These are phyloP conservation scores for Orycteropus afer DNA, from an alignment of 2,113 vertebrate species.

Conservation along the genomic window DNA sequence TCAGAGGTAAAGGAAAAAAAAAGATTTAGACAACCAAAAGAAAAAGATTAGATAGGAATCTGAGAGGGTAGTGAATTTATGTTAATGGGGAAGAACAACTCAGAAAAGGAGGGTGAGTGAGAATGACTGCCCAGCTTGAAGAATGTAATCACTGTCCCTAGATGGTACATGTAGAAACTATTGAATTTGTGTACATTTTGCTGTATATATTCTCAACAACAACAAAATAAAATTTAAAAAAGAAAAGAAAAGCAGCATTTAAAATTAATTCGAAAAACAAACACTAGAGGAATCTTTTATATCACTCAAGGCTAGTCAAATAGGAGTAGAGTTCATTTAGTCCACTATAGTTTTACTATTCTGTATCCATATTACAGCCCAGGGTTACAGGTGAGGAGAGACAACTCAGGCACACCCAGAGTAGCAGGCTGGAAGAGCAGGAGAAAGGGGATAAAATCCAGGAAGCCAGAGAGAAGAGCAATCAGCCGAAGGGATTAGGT, in stretches of 20 bases:
- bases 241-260: slow-evolving; percentile 7
- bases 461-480: too few relatives aligned
- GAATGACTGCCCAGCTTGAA: too few relatives aligned
- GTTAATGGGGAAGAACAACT: too few relatives aligned
- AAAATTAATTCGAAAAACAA: slow-evolving; percentile 40
- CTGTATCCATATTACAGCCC: neutral
- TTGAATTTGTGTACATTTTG: neutral
- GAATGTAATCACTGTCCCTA: neutral
- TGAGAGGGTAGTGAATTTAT: neutral
- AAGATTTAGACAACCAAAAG: too few relatives aligned
- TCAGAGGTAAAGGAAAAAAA: too few relatives aligned
- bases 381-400: too few relatives aligned
- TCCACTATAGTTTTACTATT: neutral
- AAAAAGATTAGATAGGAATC: neutral
- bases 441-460: too few relatives aligned
- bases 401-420: too few relatives aligned
- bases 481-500: too few relatives aligned
- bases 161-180: neutral
- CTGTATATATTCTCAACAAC: neutral
- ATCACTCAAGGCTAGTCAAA: neutral
- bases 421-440: too few relatives aligned
- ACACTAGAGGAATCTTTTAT: neutral
- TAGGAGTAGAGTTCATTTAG: neutral
- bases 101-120: too few relatives aligned
- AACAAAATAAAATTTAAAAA: too few relatives aligned